Percentiles rank a stretch among this genome's conserved stretches.
phyloP scores from a whole-genome alignment of 2,888 invertebrate species.

The Tiliacea citrago region DNA sequence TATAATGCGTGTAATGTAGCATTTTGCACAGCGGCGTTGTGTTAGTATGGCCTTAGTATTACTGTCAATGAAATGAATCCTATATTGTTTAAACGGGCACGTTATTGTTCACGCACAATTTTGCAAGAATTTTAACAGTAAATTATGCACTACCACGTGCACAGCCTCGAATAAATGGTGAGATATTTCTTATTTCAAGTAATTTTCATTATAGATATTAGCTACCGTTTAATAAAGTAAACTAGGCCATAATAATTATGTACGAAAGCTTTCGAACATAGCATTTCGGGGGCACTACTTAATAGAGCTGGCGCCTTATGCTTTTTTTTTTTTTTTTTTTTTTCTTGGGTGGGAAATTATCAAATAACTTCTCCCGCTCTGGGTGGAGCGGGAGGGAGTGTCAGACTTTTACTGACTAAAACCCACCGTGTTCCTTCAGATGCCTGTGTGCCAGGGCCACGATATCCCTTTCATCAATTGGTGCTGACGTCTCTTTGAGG shows the following conservation, averaged over 20 bases:
- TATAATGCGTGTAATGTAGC: background rate
- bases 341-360: too few species aligned
- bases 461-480: too few species aligned
- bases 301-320: background rate
- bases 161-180: slow-evolving; percentile 34
- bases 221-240: background rate
- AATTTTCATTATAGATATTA: background rate
- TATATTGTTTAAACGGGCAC: slow-evolving; percentile 18
- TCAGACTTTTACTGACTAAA: too few species aligned
- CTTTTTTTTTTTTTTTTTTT: too few species aligned
- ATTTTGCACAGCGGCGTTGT: background rate
- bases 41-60: slow-evolving; percentile 1
- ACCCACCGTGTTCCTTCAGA: too few species aligned
- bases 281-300: background rate
- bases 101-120: slow-evolving; percentile 27
- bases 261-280: background rate
- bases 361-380: too few species aligned
- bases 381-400: too few species aligned
- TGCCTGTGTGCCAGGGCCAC: too few species aligned
- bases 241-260: background rate
- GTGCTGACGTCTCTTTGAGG: too few species aligned
- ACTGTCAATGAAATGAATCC: slow-evolving; percentile 2
- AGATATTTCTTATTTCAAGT: slow-evolving; percentile 7
- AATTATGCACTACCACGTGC: slow-evolving; percentile 9
- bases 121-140: slow-evolving; percentile 9